Percentiles rank a stretch among this genome's conserved stretches.
Conservation (phyloP, 2,113 vertebrate species). For the Baryphthengus martii region DNA sequence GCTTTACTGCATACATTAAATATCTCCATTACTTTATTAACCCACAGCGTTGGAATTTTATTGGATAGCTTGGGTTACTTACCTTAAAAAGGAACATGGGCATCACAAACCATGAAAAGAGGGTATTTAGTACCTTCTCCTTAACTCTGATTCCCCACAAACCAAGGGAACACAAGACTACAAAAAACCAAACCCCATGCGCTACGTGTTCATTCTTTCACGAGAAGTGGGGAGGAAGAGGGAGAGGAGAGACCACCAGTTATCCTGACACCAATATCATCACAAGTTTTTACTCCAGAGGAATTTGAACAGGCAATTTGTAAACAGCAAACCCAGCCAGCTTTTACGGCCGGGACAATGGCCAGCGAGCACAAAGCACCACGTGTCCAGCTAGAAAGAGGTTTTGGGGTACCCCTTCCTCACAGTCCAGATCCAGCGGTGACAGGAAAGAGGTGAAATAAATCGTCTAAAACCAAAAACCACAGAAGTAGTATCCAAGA, state of each 20-base stretch:
- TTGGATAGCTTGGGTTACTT: slow-evolving; percentile 63
- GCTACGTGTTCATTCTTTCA: background rate
- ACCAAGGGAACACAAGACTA: background rate
- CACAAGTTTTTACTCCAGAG: background rate
- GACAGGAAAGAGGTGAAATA: background rate
- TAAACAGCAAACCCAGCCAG: background rate
- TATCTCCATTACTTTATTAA: slow-evolving; percentile 56
- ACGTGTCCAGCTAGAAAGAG: rapidly evolving
- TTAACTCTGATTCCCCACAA: background rate
- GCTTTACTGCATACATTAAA: slow-evolving; percentile 21
- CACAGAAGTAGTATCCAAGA: background rate
- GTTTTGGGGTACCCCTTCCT: background rate
- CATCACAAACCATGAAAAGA: slow-evolving; percentile 54
- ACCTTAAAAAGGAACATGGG: slow-evolving; percentile 53
- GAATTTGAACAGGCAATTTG: background rate
- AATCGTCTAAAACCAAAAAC: background rate
- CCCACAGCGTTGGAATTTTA: slow-evolving; percentile 11
- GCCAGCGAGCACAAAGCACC: background rate
- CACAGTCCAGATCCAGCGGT: background rate
- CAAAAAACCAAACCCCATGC: background rate
- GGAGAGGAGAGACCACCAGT: background rate
- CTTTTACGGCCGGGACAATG: rapidly evolving
- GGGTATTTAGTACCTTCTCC: slow-evolving; percentile 35
- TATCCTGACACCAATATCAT: background rate
- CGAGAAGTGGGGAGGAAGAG: background rate